phyloP scores from a whole-genome alignment of 2,113 vertebrate genomes.

The Sinocyclocheilus grahami region DNA sequence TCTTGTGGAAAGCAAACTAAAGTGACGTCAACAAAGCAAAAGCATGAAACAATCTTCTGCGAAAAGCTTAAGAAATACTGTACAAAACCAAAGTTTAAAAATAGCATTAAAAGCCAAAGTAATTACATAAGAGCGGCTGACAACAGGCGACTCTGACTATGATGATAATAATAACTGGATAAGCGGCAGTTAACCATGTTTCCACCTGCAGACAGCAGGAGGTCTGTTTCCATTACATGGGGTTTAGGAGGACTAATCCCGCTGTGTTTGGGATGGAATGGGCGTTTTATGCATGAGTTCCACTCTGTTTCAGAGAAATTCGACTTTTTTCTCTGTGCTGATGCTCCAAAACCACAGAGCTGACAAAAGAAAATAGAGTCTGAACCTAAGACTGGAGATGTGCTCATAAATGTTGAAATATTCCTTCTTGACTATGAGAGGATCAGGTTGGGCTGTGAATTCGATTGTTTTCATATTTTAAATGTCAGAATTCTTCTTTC shows the following conservation, averaged over 20 bases:
- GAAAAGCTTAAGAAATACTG: not conserved
- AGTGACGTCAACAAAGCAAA: not conserved
- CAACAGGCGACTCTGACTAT: conserved; percentile 11
- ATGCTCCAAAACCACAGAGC: not conserved
- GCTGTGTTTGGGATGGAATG: not conserved
- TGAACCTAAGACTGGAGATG: not conserved
- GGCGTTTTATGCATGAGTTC: not conserved
- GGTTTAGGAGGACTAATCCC: not conserved
- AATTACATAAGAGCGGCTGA: not conserved
- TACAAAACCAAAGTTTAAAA: conserved; percentile 6
- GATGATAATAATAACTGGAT: conserved; percentile 24
- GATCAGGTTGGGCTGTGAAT: not conserved
- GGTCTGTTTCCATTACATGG: conserved; percentile 4
- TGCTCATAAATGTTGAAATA: conserved; percentile 16
- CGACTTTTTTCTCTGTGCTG: not conserved
- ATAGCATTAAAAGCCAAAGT: not conserved
- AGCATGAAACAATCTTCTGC: not conserved
- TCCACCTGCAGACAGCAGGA: conserved; percentile 20
- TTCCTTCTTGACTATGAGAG: not conserved
- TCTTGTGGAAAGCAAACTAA: not conserved
- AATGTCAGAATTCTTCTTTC: not conserved
- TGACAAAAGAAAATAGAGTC: not conserved
- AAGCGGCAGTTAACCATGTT: not conserved
- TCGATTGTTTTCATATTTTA: not conserved
- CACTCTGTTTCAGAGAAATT: not conserved